These are phyloP conservation scores for Atrichornis clamosus DNA, from an alignment of 2,113 vertebrate species.

Conservation along the genomic window DNA sequence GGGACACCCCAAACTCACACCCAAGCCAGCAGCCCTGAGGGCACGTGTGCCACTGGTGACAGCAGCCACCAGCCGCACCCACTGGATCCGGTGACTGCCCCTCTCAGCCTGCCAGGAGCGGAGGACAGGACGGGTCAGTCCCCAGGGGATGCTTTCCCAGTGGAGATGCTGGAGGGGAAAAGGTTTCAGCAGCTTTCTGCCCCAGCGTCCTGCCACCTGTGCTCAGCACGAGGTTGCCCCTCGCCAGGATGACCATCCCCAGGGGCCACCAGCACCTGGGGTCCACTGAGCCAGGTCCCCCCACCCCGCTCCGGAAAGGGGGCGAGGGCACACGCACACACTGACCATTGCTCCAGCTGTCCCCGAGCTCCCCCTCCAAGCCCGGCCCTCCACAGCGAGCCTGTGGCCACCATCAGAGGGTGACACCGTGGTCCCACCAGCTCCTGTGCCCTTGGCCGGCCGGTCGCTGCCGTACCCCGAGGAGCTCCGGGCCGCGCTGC, in stretches of 20 bases:
- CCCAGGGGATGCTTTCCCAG: background rate
- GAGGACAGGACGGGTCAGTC: rapidly evolving
- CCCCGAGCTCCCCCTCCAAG: slow-evolving; percentile 61
- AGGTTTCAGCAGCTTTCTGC: background rate
- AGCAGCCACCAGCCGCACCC: background rate
- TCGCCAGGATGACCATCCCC: rapidly evolving
- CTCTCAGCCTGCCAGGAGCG: background rate
- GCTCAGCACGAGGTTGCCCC: background rate
- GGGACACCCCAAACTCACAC: background rate
- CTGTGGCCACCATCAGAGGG: slow-evolving; percentile 49
- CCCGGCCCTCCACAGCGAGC: slow-evolving; percentile 8
- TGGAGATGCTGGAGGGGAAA: background rate
- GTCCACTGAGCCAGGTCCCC: background rate
- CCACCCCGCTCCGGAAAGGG: slow-evolving; percentile 2
- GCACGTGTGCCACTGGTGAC: background rate
- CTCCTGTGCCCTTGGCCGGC: background rate
- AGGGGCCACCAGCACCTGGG: background rate
- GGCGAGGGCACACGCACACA: background rate
- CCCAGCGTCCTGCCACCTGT: rapidly evolving
- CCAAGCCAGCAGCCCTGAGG: background rate
- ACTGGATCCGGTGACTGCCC: rapidly evolving
- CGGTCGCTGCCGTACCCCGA: slow-evolving; percentile 73
- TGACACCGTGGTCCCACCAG: background rate
- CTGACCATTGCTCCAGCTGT: slow-evolving; percentile 66
- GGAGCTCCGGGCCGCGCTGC: slow-evolving; percentile 52